These are phyloP conservation scores for Lordiphosa mommai DNA, from an alignment of 1,140 invertebrate genomes.

Conservation along the genomic window DNA sequence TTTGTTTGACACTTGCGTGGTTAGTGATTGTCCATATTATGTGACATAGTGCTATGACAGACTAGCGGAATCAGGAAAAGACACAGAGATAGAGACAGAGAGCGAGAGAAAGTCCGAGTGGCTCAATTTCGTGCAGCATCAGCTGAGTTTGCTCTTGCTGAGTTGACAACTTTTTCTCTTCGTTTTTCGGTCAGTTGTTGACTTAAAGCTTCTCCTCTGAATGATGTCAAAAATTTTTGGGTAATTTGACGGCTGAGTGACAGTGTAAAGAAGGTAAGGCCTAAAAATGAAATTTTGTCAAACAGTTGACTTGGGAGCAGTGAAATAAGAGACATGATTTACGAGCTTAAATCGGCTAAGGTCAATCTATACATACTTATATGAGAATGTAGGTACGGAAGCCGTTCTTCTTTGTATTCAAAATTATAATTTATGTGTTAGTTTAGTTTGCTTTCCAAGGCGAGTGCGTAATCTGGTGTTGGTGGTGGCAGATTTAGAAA, in stretches of 20 bases:
- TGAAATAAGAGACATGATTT: too few relatives aligned
- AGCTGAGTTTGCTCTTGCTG: slow-evolving; percentile 29
- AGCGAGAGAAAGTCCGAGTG: background rate
- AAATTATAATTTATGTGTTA: too few relatives aligned
- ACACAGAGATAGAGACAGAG: background rate
- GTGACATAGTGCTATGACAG: slow-evolving; percentile 48
- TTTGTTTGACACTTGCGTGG: slow-evolving; percentile 72
- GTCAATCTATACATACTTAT: too few relatives aligned
- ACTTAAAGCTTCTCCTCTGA: background rate
- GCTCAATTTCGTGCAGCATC: slow-evolving; percentile 35
- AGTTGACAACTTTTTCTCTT: slow-evolving; percentile 20
- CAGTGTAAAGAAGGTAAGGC: background rate
- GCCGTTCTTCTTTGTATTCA: too few relatives aligned
- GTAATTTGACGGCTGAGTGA: background rate
- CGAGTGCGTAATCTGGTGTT: too few relatives aligned
- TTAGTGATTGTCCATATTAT: slow-evolving; percentile 69
- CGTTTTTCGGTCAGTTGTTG: background rate
- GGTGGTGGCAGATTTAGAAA: too few relatives aligned
- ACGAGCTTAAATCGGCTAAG: too few relatives aligned
- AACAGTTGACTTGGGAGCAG: background rate
- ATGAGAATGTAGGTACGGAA: too few relatives aligned
- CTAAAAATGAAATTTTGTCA: background rate
- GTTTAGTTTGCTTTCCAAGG: too few relatives aligned
- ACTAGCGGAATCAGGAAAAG: slow-evolving; percentile 16
- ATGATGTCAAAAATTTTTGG: background rate